Conservation (phyloP, 2,888 invertebrate genomes). For the Geophilus truncorum region DNA sequence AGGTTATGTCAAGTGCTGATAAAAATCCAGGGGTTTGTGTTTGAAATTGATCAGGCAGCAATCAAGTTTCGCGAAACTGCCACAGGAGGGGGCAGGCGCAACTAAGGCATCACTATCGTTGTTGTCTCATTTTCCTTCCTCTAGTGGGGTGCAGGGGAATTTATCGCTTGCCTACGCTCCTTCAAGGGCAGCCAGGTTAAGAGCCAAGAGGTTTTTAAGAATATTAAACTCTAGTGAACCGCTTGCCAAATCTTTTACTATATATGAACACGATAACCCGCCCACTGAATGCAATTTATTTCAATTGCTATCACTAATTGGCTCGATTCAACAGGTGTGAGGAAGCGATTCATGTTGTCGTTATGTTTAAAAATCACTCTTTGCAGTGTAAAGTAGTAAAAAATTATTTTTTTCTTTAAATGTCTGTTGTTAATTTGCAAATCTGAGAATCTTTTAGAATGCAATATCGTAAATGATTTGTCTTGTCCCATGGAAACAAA, state of each 20-base stretch:
- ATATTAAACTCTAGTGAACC: not conserved
- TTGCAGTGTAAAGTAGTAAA: too few species aligned
- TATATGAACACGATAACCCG: slow-evolving; percentile 14
- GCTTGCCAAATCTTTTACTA: slow-evolving; percentile 5
- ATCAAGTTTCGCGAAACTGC: slow-evolving; percentile 2
- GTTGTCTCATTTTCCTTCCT: not conserved
- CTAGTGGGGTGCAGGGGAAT: slow-evolving; percentile 4
- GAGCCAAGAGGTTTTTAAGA: slow-evolving; percentile 13
- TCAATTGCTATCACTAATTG: not conserved
- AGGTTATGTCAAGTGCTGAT: slow-evolving; percentile 8
- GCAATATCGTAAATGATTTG: too few species aligned
- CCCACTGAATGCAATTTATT: slow-evolving; percentile 10
- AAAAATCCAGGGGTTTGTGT: slow-evolving; percentile 15
- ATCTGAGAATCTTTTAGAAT: too few species aligned
- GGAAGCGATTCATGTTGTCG: not conserved
- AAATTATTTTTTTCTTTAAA: too few species aligned
- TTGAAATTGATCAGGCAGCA: slow-evolving; percentile 22
- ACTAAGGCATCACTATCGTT: not conserved
- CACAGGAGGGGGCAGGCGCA: slow-evolving; percentile 25
- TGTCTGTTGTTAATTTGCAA: too few species aligned
- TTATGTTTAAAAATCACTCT: too few species aligned
- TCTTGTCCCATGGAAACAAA: too few species aligned
- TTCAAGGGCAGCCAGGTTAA: slow-evolving; percentile 27
- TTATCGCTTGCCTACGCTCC: slow-evolving; percentile 15
- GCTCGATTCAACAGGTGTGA: not conserved